These are phyloP conservation scores for Tenualosa thibaudeaui DNA, from an alignment of 2,797 vertebrate genomes.

Conservation along the genomic window DNA sequence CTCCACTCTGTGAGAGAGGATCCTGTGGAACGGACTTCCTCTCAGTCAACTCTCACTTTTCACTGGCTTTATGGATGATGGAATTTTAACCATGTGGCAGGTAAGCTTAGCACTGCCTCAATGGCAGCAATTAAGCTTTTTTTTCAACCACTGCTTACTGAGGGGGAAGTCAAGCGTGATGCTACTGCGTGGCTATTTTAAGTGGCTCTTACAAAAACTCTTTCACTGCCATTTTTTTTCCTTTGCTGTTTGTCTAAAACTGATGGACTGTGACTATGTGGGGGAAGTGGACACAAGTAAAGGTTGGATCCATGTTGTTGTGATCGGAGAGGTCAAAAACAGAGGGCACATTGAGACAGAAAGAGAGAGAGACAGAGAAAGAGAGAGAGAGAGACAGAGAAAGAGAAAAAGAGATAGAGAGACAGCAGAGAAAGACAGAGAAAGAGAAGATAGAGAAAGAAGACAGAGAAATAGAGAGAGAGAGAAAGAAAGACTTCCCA, in stretches of 20 bases:
- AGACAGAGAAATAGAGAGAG: not conserved
- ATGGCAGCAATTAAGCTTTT: not conserved
- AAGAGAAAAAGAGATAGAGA: not conserved
- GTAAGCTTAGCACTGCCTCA: conserved; percentile 71
- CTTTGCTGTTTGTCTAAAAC: not conserved
- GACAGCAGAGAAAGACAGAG: not conserved
- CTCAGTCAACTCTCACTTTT: conserved; percentile 51
- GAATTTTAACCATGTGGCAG: conserved; percentile 98
- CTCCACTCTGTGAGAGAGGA: conserved; percentile 19
- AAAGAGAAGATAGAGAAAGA: not conserved
- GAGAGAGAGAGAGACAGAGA: not conserved
- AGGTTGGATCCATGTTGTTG: not conserved
- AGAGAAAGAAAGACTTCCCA: not conserved
- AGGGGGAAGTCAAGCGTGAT: not conserved
- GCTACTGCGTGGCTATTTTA: not conserved
- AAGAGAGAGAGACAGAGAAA: not conserved
- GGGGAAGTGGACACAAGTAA: not conserved
- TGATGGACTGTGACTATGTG: not conserved
- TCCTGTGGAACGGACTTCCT: not conserved
- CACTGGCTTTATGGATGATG: conserved; percentile 88
- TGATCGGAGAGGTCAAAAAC: not conserved
- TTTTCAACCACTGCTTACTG: not conserved
- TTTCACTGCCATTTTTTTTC: not conserved
- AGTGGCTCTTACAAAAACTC: not conserved
- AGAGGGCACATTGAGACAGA: not conserved